Evolutionary conservation across 2,113 vertebrate genomes (phyloP).

Genomic region (Corapipo altera): DNA sequence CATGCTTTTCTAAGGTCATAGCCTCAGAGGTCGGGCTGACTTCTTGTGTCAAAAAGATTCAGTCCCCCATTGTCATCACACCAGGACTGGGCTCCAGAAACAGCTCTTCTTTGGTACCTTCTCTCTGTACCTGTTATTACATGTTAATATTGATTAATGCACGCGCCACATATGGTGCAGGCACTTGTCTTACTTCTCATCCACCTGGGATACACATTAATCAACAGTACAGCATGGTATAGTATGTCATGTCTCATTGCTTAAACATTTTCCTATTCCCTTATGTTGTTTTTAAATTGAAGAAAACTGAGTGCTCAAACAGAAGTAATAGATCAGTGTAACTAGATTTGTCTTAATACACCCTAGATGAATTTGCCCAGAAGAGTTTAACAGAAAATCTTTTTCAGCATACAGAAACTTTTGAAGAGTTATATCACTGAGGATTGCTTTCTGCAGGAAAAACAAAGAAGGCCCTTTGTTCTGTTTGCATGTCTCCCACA

Average conservation of each 20-base stretch:
- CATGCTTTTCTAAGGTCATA: neutral
- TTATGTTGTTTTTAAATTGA: constrained; percentile 50
- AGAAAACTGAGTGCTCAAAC: constrained; percentile 47
- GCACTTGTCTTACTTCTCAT: constrained; percentile 29
- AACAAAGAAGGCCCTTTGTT: neutral
- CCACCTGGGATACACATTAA: constrained; percentile 19
- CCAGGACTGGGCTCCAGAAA: neutral
- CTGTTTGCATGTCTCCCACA: neutral
- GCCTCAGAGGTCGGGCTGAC: neutral
- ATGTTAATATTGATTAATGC: constrained; percentile 37
- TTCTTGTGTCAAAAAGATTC: neutral
- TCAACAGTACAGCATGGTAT: neutral
- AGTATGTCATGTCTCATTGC: constrained; percentile 51
- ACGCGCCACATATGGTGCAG: neutral
- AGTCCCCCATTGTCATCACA: neutral
- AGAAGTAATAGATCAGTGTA: constrained; percentile 52
- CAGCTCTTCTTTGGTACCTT: neutral
- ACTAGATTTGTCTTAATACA: constrained; percentile 63
- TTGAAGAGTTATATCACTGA: neutral
- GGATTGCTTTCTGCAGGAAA: neutral
- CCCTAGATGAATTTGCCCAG: constrained; percentile 37
- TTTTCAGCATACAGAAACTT: neutral
- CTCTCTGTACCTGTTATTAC: constrained; percentile 16
- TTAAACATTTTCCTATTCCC: constrained; percentile 56
- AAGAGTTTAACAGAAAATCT: neutral